A percentile compares a stretch with the other conserved stretches of the same genome.
phyloP scores from a whole-genome alignment of 2,113 vertebrate species.

The Xenopus borealis region DNA sequence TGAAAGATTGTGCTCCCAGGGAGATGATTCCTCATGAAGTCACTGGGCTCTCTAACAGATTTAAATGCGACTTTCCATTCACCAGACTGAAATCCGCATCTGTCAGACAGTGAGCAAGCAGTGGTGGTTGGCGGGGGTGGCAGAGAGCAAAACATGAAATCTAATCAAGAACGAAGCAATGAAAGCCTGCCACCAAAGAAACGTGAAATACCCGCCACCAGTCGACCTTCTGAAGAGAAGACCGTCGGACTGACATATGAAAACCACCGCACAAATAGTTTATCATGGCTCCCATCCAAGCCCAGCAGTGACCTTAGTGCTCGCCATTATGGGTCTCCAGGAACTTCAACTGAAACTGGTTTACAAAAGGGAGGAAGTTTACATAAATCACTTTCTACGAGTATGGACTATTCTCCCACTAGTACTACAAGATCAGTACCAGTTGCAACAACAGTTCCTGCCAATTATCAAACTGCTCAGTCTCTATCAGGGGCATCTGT shows the following conservation, averaged over 20 bases:
- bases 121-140: slow-evolving; percentile 65
- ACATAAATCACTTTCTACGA: slow-evolving; percentile 76
- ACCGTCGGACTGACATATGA: slow-evolving; percentile 72
- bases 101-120: slow-evolving; percentile 74
- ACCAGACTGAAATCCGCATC: slow-evolving; percentile 75
- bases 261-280: slow-evolving; percentile 81
- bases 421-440: slow-evolving; percentile 74
- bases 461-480: slow-evolving; percentile 77
- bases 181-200: slow-evolving; percentile 98
- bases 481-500: slow-evolving; percentile 81
- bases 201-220: slow-evolving; percentile 87
- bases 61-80: slow-evolving; percentile 86
- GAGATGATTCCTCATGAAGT: slow-evolving; percentile 99
- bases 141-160: slow-evolving; percentile 90
- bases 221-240: slow-evolving; percentile 81
- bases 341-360: slow-evolving; percentile 61
- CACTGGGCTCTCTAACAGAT: slow-evolving; percentile 80
- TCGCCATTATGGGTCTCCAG: slow-evolving; percentile 58
- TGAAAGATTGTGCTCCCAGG: slow-evolving; percentile 71
- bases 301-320: slow-evolving; percentile 61
- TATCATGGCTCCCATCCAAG: slow-evolving; percentile 83
- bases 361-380: slow-evolving; percentile 73
- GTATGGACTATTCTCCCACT: slow-evolving; percentile 72
- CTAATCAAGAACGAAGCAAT: slow-evolving; percentile 95
- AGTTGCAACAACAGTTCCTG: slow-evolving; percentile 74